Conservation (phyloP, 2,113 vertebrate species). For the Misgurnus anguillicaudatus region DNA sequence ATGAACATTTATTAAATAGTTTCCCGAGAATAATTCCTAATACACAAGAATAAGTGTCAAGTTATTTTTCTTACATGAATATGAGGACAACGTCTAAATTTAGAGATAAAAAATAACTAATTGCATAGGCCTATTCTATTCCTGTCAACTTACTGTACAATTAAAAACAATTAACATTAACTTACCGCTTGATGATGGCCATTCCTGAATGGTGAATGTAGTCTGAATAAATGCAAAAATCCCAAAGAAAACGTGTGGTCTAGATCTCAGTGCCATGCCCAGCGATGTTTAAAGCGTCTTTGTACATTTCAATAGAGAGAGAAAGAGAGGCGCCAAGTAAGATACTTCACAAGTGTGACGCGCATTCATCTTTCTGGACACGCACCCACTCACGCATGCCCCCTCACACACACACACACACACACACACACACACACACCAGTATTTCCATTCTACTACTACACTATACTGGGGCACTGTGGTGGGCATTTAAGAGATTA, state of each 20-base stretch:
- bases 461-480: too few relatives aligned
- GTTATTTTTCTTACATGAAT: too few relatives aligned
- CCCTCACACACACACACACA: too few relatives aligned
- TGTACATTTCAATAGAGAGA: background rate
- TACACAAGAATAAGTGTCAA: too few relatives aligned
- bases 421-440: background rate
- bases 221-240: conserved; percentile 59
- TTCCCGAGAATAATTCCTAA: too few relatives aligned
- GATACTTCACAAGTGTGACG: background rate
- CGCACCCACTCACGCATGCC: background rate
- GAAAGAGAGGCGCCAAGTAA: background rate
- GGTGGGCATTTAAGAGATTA: too few relatives aligned
- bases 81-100: too few relatives aligned
- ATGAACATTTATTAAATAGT: too few relatives aligned
- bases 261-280: conserved; percentile 13
- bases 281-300: background rate
- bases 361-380: background rate
- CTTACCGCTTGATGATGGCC: conserved; percentile 41
- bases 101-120: too few relatives aligned
- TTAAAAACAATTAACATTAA: background rate
- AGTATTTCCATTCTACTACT: too few relatives aligned
- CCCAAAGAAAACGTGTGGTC: conserved; percentile 54
- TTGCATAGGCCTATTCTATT: background rate
- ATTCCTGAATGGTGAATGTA: conserved; percentile 43
- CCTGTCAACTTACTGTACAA: background rate